Conservation (phyloP, 2,888 invertebrate species). For the Eupithecia subumbrata region DNA sequence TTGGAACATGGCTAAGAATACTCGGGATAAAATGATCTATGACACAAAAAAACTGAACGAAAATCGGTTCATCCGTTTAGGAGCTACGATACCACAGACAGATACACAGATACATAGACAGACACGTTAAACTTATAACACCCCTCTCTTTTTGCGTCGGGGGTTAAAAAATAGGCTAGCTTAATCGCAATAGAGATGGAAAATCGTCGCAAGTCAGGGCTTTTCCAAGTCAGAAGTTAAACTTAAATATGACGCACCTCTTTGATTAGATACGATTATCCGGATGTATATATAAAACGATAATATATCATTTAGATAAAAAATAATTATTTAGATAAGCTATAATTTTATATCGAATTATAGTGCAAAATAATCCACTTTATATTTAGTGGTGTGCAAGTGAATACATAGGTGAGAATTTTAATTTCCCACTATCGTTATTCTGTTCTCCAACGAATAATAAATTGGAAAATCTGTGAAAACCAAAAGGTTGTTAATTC, state of each 20-base stretch:
- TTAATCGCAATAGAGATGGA: too few species aligned
- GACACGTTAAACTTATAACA: too few species aligned
- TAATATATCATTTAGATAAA: conserved; percentile 8
- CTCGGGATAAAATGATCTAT: too few species aligned
- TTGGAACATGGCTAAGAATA: too few species aligned
- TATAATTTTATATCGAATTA: conserved; percentile 16
- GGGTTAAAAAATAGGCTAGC: too few species aligned
- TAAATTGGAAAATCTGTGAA: neutral
- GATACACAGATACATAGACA: too few species aligned
- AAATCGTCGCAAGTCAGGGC: neutral
- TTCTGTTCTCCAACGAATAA: neutral
- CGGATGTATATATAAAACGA: conserved; percentile 31
- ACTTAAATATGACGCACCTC: neutral
- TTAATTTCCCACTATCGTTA: conserved; percentile 10
- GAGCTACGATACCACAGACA: too few species aligned
- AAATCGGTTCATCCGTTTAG: too few species aligned
- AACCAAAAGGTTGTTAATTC: neutral
- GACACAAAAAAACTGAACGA: too few species aligned
- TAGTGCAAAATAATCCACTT: conserved; percentile 43
- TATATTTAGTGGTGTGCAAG: conserved; percentile 43
- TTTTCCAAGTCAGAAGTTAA: neutral
- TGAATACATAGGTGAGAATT: conserved; percentile 53
- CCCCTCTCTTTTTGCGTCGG: too few species aligned
- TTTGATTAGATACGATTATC: conserved; percentile 8
- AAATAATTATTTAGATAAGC: conserved; percentile 7